A percentile compares a stretch with the other conserved stretches of the same genome.
Conservation (phyloP, 2,113 vertebrate genomes). For the Gopherus flavomarginatus region DNA sequence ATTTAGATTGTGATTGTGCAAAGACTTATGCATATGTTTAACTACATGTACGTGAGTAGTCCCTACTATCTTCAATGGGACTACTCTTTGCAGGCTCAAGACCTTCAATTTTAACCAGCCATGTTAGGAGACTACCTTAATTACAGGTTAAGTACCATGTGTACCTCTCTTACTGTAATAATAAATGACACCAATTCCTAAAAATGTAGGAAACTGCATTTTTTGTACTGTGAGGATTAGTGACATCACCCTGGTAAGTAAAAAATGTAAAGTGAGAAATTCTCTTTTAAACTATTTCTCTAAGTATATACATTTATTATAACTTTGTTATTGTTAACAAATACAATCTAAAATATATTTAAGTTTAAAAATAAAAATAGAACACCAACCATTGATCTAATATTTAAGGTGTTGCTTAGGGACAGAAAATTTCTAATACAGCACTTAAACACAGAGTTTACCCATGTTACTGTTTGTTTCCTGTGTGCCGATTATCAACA, state of each 20-base stretch:
- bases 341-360: background rate
- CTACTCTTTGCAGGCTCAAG: background rate
- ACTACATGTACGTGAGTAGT: background rate
- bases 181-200: background rate
- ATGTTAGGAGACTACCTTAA: background rate
- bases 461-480: background rate
- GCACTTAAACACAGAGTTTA: background rate
- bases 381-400: background rate
- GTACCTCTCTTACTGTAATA: rapidly evolving
- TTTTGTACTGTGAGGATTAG: background rate
- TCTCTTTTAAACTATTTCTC: background rate
- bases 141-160: background rate
- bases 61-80: background rate
- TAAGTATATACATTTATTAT: background rate
- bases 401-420: background rate
- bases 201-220: background rate
- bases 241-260: background rate
- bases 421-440: background rate
- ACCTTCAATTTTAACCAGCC: background rate
- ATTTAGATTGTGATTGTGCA: background rate
- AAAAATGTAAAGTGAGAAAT: no score
- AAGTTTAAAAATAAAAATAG: background rate
- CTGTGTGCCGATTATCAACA: background rate
- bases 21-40: rapidly evolving
- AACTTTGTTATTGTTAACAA: background rate